phyloP scores from a whole-genome alignment of 2,797 vertebrate genomes.

The Micromesistius poutassou region DNA sequence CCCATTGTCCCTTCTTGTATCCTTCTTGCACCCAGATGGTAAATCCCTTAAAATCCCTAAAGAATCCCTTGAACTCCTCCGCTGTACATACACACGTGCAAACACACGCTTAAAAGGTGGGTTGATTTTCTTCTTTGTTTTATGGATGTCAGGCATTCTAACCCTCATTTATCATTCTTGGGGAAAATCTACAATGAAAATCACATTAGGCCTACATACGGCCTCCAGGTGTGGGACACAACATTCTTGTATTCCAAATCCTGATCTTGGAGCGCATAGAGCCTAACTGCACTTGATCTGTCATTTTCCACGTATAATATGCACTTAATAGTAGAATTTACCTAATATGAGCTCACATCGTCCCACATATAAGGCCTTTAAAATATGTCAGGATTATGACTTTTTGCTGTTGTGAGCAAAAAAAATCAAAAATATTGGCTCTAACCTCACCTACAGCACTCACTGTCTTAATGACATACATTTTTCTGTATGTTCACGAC shows the following conservation, averaged over 20 bases:
- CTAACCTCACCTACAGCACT: background rate
- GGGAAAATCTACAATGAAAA: background rate
- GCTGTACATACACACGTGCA: slow-evolving; percentile 28
- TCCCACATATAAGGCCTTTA: background rate
- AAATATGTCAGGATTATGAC: background rate
- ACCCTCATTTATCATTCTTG: background rate
- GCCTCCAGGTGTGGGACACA: background rate
- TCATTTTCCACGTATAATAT: background rate
- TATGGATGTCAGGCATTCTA: background rate
- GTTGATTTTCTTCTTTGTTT: background rate
- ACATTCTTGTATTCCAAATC: background rate
- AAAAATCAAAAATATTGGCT: background rate
- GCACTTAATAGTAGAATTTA: background rate
- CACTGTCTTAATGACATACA: background rate
- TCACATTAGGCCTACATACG: background rate
- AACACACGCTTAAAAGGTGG: slow-evolving; percentile 6
- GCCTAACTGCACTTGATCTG: background rate
- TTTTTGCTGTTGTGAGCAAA: background rate
- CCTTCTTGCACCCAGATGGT: slow-evolving; percentile 30
- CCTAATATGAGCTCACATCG: background rate
- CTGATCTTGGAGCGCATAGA: background rate
- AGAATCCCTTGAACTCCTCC: slow-evolving; percentile 48
- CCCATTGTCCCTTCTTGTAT: slow-evolving; percentile 7
- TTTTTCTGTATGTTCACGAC: background rate
- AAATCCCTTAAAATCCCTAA: slow-evolving; percentile 26